Evolutionary conservation across 2,113 vertebrate species (phyloP).

Genomic region (Xerus inauris): DNA sequence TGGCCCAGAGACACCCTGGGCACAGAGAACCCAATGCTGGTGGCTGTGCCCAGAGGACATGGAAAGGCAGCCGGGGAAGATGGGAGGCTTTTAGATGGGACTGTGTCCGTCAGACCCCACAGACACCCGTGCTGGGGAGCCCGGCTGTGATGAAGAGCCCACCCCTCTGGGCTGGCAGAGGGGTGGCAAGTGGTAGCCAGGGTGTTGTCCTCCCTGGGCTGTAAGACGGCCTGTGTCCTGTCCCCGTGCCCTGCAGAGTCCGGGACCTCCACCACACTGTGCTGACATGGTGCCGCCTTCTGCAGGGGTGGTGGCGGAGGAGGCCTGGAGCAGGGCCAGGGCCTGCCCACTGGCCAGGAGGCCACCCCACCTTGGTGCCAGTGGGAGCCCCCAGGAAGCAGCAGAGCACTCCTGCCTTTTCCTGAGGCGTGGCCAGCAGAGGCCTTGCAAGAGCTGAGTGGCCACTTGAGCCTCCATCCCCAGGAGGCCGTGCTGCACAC

Average conservation of each 20-base stretch:
- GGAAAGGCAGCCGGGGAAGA: neutral
- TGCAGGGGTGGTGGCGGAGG: neutral
- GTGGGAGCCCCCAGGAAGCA: neutral
- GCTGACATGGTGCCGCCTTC: neutral
- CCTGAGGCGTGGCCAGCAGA: neutral
- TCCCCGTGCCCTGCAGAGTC: too few species aligned
- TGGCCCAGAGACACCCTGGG: neutral
- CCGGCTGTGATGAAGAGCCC: too few species aligned
- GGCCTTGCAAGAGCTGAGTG: too few species aligned
- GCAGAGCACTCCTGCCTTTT: neutral
- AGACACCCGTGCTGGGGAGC: too few species aligned
- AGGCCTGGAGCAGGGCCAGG: neutral
- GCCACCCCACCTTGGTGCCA: neutral
- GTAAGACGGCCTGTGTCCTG: neutral
- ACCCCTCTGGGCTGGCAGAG: accelerated
- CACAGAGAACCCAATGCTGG: neutral
- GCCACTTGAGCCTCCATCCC: too few species aligned
- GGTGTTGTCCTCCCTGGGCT: neutral
- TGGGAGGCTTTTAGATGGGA: neutral
- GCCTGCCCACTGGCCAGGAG: neutral
- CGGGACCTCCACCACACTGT: neutral
- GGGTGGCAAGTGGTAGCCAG: neutral
- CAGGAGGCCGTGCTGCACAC: neutral
- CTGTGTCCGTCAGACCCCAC: neutral
- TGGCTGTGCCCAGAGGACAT: neutral